Evolutionary conservation across 2,113 vertebrate species (phyloP), one percentile per base, ranked within the genome.

Genomic region (Triplophysa dalaica): DNA sequence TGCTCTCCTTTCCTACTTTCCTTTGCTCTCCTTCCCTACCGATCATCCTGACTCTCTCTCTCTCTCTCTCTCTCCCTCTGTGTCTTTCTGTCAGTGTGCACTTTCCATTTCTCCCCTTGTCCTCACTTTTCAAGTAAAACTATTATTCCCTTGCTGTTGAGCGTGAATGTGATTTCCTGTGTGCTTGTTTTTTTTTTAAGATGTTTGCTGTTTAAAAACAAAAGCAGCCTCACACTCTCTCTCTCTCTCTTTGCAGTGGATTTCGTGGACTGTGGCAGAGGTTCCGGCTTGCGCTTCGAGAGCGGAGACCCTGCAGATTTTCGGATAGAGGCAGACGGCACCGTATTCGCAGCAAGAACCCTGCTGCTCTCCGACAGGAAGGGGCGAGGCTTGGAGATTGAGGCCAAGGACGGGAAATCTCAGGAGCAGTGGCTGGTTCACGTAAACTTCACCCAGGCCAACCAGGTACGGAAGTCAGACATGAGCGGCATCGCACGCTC

Each of bases 381-480:
- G 38, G 88, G 90, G n/a, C 48, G 33, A 13, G 8, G 38, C 48
- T 38, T 90, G 17, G 73, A 94, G 1, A 86, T 99, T 26, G 95
- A 92, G 2, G 95, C 94, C 68, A 92, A 88, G 81, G 95, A 97
- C 86, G 84, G 86, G 65, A 92, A 93, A 73, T 94, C 95, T 3
- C 91, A 92, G 72, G 92, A 94, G 70, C 88, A 92, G 70, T 98
- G 97, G 97, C 93, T 95, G 73, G 92, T 94, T 78, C 93, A 76
- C 3, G 92, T 98, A 54, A 94, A 93, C 76, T 78, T 98, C 50
- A 91, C 90, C 1, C 81, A 90, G 21, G 88, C 75, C 2, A 68
- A 80, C 52, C 85, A 87, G 85, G 85, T 87, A 84, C 6, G 48
- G 19, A 75, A 48, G 38, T 12, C 41, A 63, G 17, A n/a, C 2